These are phyloP conservation scores for Heliconius hewitsoni DNA, from an alignment of 1,140 invertebrate genomes.

Conservation along the genomic window DNA sequence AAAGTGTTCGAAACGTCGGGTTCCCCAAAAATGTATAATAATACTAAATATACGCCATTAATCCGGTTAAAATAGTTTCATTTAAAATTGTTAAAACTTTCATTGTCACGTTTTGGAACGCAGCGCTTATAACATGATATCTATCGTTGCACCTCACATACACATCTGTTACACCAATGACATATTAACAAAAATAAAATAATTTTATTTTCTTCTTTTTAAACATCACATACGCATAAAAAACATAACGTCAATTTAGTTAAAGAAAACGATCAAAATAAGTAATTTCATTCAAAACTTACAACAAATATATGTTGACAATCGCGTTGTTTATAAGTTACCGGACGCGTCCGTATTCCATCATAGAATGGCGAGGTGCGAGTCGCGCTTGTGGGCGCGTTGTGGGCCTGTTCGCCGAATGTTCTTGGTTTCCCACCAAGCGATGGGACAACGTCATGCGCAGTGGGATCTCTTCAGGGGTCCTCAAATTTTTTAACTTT, in stretches of 20 bases:
- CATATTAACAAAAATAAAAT: conserved; percentile 34
- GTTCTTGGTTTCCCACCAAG: conserved; percentile 72
- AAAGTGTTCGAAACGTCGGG: too few species aligned
- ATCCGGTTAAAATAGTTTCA: too few species aligned
- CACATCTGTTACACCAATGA: conserved; percentile 42
- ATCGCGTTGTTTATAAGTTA: conserved; percentile 58
- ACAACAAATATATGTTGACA: conserved; percentile 25
- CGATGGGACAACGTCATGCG: conserved; percentile 58
- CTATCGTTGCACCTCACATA: conserved; percentile 43
- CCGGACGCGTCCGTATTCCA: conserved; percentile 57
- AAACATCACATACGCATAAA: conserved; percentile 23
- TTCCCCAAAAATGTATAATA: too few species aligned
- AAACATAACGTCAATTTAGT: neutral
- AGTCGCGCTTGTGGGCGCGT: conserved; percentile 43
- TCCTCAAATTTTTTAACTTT: conserved; percentile 69
- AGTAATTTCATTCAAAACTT: neutral
- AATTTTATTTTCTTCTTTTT: conserved; percentile 36
- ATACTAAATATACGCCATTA: too few species aligned
- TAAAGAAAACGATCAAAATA: neutral
- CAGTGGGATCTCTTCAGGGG: conserved; percentile 64
- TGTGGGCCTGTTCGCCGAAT: conserved; percentile 51
- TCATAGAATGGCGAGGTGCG: conserved; percentile 56
- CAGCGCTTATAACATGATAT: conserved; percentile 51
- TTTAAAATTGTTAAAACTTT: conserved; percentile 57
- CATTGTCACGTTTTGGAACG: conserved; percentile 54